phyloP scores from a whole-genome alignment of 2,888 invertebrate genomes.

The Epinotia bilunana region DNA sequence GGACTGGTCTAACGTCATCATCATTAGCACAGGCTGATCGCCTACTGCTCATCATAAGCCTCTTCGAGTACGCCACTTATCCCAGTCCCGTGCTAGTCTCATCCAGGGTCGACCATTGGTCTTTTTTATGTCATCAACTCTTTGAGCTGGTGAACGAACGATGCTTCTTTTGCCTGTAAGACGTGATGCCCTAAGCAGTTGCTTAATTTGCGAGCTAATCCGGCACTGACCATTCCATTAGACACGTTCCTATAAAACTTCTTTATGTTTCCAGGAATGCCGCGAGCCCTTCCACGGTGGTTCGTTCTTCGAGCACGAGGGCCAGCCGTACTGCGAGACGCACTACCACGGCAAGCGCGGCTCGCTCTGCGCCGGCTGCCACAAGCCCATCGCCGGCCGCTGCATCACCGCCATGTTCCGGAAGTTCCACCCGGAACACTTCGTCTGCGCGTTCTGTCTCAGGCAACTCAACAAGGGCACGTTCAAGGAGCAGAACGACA shows the following conservation, averaged over 20 bases:
- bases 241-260: not conserved
- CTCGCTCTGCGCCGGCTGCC: conserved; percentile 98
- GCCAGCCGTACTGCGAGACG: conserved; percentile 98
- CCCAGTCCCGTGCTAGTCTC: too few species aligned
- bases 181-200: too few species aligned
- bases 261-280: conserved; percentile 91
- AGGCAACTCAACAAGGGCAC: conserved; percentile 99
- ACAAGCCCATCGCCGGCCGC: conserved; percentile 98
- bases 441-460: conserved; percentile 99
- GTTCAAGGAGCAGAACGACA: conserved; percentile 99
- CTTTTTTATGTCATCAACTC: too few species aligned
- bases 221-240: too few species aligned
- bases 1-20: too few species aligned
- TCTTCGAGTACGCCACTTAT: too few species aligned
- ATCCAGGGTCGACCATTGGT: too few species aligned
- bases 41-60: too few species aligned
- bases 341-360: conserved; percentile 99
- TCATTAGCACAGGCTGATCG: too few species aligned
- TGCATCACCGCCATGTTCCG: conserved; percentile 99
- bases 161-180: too few species aligned
- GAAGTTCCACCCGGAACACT: conserved; percentile 99
- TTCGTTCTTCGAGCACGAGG: conserved; percentile 99
- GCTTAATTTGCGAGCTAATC: too few species aligned
- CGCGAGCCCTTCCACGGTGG: conserved; percentile 98
- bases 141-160: too few species aligned